These are phyloP conservation scores for Pogonognathellus flavescens DNA, from an alignment of 1,140 invertebrate genomes.

Conservation along the genomic window DNA sequence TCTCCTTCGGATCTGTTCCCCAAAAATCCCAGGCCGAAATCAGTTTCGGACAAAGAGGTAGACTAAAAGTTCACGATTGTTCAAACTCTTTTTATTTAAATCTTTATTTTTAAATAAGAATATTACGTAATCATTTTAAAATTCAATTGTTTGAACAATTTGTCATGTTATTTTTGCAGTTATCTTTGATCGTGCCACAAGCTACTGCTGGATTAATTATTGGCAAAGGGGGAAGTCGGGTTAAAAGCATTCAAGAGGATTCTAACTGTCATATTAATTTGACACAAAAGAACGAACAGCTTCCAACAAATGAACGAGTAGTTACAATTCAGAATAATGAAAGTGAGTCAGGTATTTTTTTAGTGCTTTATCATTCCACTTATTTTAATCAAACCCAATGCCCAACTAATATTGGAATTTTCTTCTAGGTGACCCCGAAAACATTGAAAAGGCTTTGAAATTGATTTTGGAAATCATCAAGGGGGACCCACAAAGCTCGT, in stretches of 20 bases:
- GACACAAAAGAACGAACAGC: constrained; percentile 66
- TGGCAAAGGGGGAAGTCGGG: constrained; percentile 66
- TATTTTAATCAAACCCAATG: too few relatives aligned
- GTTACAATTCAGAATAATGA: constrained; percentile 68
- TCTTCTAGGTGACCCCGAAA: constrained; percentile 60
- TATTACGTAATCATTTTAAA: neutral
- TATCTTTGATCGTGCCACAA: constrained; percentile 67
- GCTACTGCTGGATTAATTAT: constrained; percentile 67
- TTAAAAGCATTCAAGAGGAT: constrained; percentile 67
- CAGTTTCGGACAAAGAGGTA: constrained; percentile 66
- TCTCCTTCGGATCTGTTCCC: constrained; percentile 67
- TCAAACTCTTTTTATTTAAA: constrained; percentile 13
- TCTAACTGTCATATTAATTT: constrained; percentile 67
- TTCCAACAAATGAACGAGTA: constrained; percentile 66
- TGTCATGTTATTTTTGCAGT: constrained; percentile 57
- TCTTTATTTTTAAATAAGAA: neutral
- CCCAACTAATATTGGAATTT: constrained; percentile 9
- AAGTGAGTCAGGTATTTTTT: constrained; percentile 53
- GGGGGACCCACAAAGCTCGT: constrained; percentile 61
- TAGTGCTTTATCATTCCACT: neutral
- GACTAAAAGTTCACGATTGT: too few relatives aligned
- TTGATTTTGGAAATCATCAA: constrained; percentile 66
- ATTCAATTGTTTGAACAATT: constrained; percentile 2
- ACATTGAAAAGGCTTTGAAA: constrained; percentile 65
- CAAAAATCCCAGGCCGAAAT: constrained; percentile 66